Evolutionary conservation across 1,140 invertebrate species (phyloP).

Genomic region (Eufriesea mexicana): DNA sequence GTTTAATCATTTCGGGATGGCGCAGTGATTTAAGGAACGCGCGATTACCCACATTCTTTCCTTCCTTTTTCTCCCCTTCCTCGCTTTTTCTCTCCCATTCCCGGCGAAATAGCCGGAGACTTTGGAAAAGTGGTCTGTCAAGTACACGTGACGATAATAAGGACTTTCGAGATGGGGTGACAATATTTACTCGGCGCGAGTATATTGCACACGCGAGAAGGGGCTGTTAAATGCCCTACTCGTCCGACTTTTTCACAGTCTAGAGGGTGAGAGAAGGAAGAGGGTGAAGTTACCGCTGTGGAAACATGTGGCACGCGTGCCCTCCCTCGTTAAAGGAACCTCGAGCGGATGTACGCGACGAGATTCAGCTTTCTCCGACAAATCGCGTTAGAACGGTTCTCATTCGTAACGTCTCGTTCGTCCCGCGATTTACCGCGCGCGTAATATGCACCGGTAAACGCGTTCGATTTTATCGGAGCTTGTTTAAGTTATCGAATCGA

Average conservation of each 20-base stretch:
- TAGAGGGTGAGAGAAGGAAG: not conserved
- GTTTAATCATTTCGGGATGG: not conserved
- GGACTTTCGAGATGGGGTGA: not conserved
- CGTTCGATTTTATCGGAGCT: not conserved
- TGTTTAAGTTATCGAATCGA: not conserved
- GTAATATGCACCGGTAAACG: not conserved
- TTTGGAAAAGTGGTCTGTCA: not conserved
- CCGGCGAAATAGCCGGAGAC: not conserved
- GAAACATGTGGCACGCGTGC: slow-evolving; percentile 35
- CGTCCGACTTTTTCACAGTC: slow-evolving; percentile 12
- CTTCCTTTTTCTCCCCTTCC: too few species aligned
- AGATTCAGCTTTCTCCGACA: slow-evolving; percentile 3
- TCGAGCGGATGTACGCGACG: slow-evolving; percentile 2
- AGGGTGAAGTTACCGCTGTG: not conserved
- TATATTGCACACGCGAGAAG: slow-evolving; percentile 15
- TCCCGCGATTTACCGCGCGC: not conserved
- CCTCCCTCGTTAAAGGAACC: slow-evolving; percentile 7
- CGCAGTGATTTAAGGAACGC: not conserved
- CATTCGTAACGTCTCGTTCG: not conserved
- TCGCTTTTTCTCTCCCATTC: not conserved
- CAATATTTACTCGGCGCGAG: slow-evolving; percentile 7
- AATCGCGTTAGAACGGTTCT: slow-evolving; percentile 1
- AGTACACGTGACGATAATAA: not conserved
- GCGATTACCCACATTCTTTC: not conserved
- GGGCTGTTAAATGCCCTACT: slow-evolving; percentile 33